phyloP scores from a whole-genome alignment of 2,888 invertebrate genomes.

The Saturnia pavonia region DNA sequence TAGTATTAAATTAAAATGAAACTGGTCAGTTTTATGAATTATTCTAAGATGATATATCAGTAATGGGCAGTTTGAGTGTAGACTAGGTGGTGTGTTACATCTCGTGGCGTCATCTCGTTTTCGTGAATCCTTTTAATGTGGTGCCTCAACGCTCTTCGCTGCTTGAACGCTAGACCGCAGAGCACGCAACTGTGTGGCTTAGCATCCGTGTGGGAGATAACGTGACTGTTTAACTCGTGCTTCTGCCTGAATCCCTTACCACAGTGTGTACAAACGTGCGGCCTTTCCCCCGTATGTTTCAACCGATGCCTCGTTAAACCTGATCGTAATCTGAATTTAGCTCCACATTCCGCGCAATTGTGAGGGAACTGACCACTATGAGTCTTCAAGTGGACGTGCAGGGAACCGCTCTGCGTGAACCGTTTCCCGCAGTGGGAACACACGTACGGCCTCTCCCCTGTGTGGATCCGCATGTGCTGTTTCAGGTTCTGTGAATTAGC shows the following conservation, averaged over 20 bases:
- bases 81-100: neutral
- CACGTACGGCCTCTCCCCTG: constrained; percentile 81
- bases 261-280: constrained; percentile 82
- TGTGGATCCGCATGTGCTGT: constrained; percentile 83
- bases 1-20: constrained; percentile 3
- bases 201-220: constrained; percentile 73
- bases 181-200: constrained; percentile 79
- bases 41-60: constrained; percentile 1
- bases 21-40: neutral
- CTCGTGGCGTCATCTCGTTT: constrained; percentile 15
- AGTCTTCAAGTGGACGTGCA: constrained; percentile 83
- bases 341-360: constrained; percentile 82
- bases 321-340: constrained; percentile 82
- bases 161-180: constrained; percentile 82
- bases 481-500: constrained; percentile 83
- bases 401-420: constrained; percentile 85
- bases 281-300: constrained; percentile 83
- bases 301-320: constrained; percentile 81
- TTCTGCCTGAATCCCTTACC: constrained; percentile 81
- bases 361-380: constrained; percentile 81
- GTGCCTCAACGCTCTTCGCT: constrained; percentile 56
- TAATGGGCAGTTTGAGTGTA: constrained; percentile 16
- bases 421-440: constrained; percentile 83
- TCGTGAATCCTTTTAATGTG: constrained; percentile 74
- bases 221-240: constrained; percentile 81